Conservation (phyloP, 2,113 vertebrate species). For the Ellobius talpinus region DNA sequence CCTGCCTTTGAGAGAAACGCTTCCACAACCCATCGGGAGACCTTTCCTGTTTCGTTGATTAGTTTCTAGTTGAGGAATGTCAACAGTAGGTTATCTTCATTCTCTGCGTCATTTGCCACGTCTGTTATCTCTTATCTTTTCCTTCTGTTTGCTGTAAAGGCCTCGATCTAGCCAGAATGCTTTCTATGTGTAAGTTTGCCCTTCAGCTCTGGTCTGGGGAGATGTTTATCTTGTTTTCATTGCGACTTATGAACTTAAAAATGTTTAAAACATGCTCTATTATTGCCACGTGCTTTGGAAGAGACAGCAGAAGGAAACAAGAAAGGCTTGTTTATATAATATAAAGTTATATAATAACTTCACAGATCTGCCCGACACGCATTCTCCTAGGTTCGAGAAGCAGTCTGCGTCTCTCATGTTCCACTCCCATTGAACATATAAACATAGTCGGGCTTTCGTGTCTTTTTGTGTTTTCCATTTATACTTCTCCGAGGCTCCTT, state of each 20-base stretch:
- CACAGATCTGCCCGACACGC: neutral
- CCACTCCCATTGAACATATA: neutral
- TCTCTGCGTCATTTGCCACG: neutral
- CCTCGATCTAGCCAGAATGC: neutral
- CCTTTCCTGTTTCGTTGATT: conserved; percentile 3
- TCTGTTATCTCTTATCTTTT: conserved; percentile 43
- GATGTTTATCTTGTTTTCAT: conserved; percentile 31
- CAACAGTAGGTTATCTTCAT: neutral
- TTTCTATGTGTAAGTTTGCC: neutral
- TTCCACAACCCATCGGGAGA: neutral
- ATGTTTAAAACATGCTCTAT: neutral
- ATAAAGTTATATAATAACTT: neutral
- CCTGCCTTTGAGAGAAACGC: neutral
- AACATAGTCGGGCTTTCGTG: neutral
- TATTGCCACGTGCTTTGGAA: neutral
- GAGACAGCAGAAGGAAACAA: neutral
- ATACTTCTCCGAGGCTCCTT: neutral
- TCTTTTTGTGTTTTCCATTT: neutral
- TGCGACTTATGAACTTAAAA: neutral
- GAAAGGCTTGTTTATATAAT: neutral
- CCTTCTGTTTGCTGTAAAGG: neutral
- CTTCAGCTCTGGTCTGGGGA: neutral
- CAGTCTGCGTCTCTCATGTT: conserved; percentile 24
- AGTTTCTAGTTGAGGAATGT: neutral
- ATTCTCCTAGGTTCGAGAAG: conserved; percentile 10